A percentile compares a stretch with the other conserved stretches of the same genome.
Conservation (phyloP, 1,140 invertebrate genomes). For the Drosophila bifasciata region DNA sequence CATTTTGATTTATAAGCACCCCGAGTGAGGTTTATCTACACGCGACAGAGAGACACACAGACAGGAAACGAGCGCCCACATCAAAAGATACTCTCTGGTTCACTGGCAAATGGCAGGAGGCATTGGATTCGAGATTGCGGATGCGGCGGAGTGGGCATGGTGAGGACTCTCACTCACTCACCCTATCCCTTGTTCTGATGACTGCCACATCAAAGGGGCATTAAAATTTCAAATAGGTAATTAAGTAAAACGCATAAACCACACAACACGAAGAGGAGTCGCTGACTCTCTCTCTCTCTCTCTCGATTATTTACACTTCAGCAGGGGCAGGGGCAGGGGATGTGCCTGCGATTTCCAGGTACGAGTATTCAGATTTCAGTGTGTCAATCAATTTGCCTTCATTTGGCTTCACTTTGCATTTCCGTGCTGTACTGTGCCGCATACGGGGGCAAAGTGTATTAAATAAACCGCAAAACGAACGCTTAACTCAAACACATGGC, state of each 20-base stretch:
- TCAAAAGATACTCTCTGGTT: slow-evolving; percentile 63
- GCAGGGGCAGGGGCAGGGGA: slow-evolving; percentile 1
- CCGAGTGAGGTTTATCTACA: slow-evolving; percentile 70
- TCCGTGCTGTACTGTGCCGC: slow-evolving; percentile 42
- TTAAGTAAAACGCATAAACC: slow-evolving; percentile 82
- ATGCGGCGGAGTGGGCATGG: background rate
- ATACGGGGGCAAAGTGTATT: slow-evolving; percentile 66
- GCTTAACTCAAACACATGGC: slow-evolving; percentile 63
- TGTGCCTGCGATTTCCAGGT: background rate
- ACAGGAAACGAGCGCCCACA: slow-evolving; percentile 69
- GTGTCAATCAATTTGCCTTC: slow-evolving; percentile 61
- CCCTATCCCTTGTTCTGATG: slow-evolving; percentile 9
- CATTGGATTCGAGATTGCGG: slow-evolving; percentile 39
- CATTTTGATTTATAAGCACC: slow-evolving; percentile 76
- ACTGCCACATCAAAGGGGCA: slow-evolving; percentile 73
- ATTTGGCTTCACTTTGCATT: slow-evolving; percentile 34
- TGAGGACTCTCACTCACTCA: background rate
- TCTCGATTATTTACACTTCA: slow-evolving; percentile 76
- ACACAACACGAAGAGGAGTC: slow-evolving; percentile 45
- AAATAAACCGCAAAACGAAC: slow-evolving; percentile 78
- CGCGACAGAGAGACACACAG: slow-evolving; percentile 42
- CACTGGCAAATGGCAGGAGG: slow-evolving; percentile 31
- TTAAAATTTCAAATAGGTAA: slow-evolving; percentile 79
- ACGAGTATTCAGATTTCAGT: slow-evolving; percentile 45
- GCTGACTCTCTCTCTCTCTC: too few relatives aligned